phyloP scores from a whole-genome alignment of 2,113 vertebrate species.

The Pantherophis guttatus region DNA sequence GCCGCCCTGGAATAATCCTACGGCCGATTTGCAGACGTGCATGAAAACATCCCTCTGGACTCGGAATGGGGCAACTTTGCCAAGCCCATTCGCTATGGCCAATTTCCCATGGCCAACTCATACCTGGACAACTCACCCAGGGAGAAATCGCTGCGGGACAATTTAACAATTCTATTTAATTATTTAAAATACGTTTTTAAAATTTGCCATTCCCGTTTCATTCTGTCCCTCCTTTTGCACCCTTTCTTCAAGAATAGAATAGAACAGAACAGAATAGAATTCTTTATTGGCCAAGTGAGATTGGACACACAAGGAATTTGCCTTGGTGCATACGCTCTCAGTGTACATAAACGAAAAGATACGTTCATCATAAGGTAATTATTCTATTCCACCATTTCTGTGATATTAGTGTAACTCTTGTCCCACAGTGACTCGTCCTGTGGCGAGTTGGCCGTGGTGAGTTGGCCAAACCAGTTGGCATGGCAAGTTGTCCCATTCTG shows the following conservation, averaged over 20 bases:
- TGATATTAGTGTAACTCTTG: background rate
- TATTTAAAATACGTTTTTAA: background rate
- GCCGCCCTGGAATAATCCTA: background rate
- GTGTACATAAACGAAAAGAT: too few relatives aligned
- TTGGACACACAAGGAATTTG: too few relatives aligned
- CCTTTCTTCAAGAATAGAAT: background rate
- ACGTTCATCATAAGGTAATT: too few relatives aligned
- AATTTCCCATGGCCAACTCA: too few relatives aligned
- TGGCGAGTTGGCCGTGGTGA: background rate
- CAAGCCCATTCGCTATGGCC: too few relatives aligned
- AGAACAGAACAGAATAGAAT: too few relatives aligned
- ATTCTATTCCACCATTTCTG: background rate
- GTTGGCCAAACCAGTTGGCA: background rate
- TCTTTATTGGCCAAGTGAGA: too few relatives aligned
- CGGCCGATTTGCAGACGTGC: background rate
- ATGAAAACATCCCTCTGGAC: background rate
- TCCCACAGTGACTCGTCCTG: background rate
- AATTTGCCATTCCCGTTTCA: background rate
- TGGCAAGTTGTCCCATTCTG: too few relatives aligned
- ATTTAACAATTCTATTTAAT: background rate
- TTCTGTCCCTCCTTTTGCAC: background rate
- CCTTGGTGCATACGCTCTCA: too few relatives aligned
- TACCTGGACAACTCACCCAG: too few relatives aligned
- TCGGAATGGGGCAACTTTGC: background rate
- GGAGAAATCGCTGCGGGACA: background rate